A percentile compares a stretch with the other conserved stretches of the same genome.
Conservation (phyloP, 2,888 invertebrate species). For the Aphidoletes aphidimyza region DNA sequence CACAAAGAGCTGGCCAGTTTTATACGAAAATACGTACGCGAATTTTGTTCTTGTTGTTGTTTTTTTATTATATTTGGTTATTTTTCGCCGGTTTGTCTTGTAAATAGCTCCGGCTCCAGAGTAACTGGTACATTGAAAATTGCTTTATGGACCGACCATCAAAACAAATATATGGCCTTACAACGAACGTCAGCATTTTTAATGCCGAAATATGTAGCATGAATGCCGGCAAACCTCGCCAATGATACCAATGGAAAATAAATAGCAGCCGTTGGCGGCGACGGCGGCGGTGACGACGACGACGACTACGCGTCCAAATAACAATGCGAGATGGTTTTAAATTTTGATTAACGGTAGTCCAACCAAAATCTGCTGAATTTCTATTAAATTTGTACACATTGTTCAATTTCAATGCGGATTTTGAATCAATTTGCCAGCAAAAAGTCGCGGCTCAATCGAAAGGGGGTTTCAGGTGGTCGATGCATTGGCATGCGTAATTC, state of each 20-base stretch:
- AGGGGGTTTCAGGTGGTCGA: neutral
- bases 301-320: neutral
- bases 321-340: neutral
- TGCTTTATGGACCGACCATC: constrained; percentile 21
- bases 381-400: neutral
- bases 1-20: neutral
- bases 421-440: constrained; percentile 1
- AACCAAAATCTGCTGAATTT: neutral
- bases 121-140: constrained; percentile 6
- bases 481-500: neutral
- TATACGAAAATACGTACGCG: too few relatives aligned
- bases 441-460: too few relatives aligned
- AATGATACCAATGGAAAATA: too few relatives aligned
- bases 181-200: constrained; percentile 14
- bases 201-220: neutral
- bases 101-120: neutral
- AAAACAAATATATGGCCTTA: constrained; percentile 5
- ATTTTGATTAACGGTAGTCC: constrained; percentile 21
- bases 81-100: neutral
- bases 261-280: too few relatives aligned
- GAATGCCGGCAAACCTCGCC: too few relatives aligned
- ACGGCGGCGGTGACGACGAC: too few relatives aligned
- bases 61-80: too few relatives aligned
- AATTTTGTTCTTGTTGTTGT: too few relatives aligned
- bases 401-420: neutral